Evolutionary conservation across 92 coral and sea anemone genomes (phyloP).

Genomic region (Virgularia gustaviana): DNA sequence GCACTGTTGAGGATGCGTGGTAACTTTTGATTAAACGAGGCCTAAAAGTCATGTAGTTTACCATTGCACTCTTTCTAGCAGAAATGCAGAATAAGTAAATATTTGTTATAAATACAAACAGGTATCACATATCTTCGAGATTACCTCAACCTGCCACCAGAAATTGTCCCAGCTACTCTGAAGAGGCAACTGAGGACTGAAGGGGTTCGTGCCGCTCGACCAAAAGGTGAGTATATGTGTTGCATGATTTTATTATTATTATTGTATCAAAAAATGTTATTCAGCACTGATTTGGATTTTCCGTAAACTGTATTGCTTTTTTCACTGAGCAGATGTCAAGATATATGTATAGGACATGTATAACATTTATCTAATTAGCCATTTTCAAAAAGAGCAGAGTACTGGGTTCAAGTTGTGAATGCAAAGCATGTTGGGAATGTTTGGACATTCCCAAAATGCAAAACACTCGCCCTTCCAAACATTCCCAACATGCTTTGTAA

Average conservation of each 20-base stretch:
- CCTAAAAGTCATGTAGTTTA: not conserved
- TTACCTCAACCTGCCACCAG: conserved; percentile 91
- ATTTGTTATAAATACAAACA: conserved; percentile 23
- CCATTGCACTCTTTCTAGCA: not conserved
- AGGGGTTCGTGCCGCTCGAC: conserved; percentile 79
- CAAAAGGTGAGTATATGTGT: conserved; percentile 64
- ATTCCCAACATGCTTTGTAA: no score
- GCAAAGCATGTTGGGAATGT: no score
- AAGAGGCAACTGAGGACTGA: conserved; percentile 87
- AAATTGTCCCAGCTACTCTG: conserved; percentile 91
- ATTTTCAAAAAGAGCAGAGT: no score
- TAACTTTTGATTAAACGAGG: not conserved
- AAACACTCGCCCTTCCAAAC: no score
- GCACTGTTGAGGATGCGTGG: no score
- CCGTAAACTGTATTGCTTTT: not conserved
- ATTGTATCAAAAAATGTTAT: not conserved
- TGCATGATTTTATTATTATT: no score
- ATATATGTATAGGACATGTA: no score
- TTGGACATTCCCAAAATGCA: no score
- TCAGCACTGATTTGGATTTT: not conserved
- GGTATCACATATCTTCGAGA: conserved; percentile 95
- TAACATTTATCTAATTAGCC: no score
- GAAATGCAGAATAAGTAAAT: not conserved
- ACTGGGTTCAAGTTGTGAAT: no score
- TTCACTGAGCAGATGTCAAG: no score